Conservation (phyloP, 2,113 vertebrate genomes). For the human (Homo sapiens) region GRCh38 chr2:50467001-50467500, state of each 20-base stretch:
- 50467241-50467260: not conserved
- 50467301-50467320: not conserved
- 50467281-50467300: not conserved
- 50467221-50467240: not conserved
- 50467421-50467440: not conserved
- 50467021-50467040: not conserved
- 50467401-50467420: not conserved
- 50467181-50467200: not conserved
- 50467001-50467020: not conserved
- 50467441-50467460: not conserved
- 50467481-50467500: constrained; percentile 6
- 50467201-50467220: not conserved
- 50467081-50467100: not conserved
- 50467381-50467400: not conserved
- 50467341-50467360: not conserved
- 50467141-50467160: not conserved
- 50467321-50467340: not conserved
- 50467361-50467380: not conserved
- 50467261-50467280: not conserved
- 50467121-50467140: not conserved
- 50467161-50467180: not conserved
- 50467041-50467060: not conserved
- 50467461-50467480: constrained; percentile 6
- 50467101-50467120: not conserved
- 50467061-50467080: not conserved